Conservation (phyloP, 2,888 invertebrate species). For the Melikaiella ostensackeni region DNA sequence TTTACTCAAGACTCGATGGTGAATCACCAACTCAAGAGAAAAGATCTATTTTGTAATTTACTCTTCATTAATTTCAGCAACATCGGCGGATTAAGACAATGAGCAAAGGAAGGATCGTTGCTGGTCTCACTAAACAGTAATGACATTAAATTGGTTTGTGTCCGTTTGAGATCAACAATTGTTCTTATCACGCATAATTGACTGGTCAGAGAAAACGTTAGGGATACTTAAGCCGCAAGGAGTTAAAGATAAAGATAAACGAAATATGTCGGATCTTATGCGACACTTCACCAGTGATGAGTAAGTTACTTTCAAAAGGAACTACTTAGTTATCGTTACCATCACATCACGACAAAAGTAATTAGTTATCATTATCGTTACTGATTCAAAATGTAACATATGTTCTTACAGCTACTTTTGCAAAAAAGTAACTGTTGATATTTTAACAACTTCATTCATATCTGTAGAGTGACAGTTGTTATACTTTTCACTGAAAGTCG, state of each 20-base stretch:
- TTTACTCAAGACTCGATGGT: background rate
- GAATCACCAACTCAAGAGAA: background rate
- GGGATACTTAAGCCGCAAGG: background rate
- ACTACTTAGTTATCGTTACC: too few relatives aligned
- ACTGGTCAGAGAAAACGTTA: background rate
- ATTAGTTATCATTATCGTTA: too few relatives aligned
- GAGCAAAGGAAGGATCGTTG: background rate
- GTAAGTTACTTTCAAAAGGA: too few relatives aligned
- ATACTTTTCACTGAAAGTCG: too few relatives aligned
- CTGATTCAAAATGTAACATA: too few relatives aligned
- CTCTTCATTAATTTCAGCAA: slow-evolving; percentile 5
- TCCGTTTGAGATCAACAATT: background rate
- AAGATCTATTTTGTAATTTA: background rate
- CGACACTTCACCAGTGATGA: too few relatives aligned
- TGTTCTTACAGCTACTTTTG: too few relatives aligned
- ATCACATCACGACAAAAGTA: too few relatives aligned
- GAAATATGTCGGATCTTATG: too few relatives aligned
- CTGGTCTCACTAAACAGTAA: background rate
- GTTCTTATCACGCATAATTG: background rate
- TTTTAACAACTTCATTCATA: too few relatives aligned
- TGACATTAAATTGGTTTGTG: slow-evolving; percentile 6
- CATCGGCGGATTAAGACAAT: background rate
- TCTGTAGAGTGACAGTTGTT: too few relatives aligned
- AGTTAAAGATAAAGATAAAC: background rate
- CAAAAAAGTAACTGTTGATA: too few relatives aligned